These are phyloP conservation scores for Mycteria americana DNA, from an alignment of 2,797 vertebrate species.

Conservation along the genomic window DNA sequence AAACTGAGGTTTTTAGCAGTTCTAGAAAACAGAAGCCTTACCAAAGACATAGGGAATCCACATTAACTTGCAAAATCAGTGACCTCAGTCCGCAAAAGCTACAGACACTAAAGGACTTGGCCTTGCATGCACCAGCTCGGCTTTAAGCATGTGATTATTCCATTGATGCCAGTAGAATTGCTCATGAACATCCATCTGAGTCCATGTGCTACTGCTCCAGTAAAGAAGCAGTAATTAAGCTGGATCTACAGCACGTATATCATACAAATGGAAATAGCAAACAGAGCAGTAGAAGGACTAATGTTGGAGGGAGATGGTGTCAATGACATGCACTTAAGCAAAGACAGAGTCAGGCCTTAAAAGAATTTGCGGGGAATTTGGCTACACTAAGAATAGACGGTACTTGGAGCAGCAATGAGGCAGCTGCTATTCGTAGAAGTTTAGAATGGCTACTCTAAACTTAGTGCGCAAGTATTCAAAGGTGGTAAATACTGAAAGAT, in stretches of 20 bases:
- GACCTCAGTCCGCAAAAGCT: neutral
- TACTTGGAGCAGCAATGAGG: neutral
- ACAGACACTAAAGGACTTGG: neutral
- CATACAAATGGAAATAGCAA: neutral
- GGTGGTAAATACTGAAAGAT: conserved; percentile 1
- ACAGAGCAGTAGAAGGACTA: neutral
- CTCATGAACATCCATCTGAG: accelerated
- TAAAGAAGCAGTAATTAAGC: neutral
- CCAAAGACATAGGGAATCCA: neutral
- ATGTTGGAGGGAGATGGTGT: neutral
- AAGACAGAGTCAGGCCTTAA: neutral
- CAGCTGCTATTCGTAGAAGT: conserved; percentile 48
- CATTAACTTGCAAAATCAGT: neutral
- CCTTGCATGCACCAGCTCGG: neutral
- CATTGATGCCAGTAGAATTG: neutral
- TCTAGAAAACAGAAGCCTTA: neutral
- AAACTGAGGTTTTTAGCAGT: neutral
- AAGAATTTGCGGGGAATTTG: conserved; percentile 25
- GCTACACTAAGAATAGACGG: conserved; percentile 32
- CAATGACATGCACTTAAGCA: neutral
- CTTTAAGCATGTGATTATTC: neutral
- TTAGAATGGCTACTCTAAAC: conserved; percentile 8
- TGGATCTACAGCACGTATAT: neutral
- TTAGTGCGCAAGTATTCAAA: neutral
- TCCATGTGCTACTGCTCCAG: neutral